Evolutionary conservation across 2,797 vertebrate species (phyloP).

Genomic region (Astyanax mexicanus): DNA sequence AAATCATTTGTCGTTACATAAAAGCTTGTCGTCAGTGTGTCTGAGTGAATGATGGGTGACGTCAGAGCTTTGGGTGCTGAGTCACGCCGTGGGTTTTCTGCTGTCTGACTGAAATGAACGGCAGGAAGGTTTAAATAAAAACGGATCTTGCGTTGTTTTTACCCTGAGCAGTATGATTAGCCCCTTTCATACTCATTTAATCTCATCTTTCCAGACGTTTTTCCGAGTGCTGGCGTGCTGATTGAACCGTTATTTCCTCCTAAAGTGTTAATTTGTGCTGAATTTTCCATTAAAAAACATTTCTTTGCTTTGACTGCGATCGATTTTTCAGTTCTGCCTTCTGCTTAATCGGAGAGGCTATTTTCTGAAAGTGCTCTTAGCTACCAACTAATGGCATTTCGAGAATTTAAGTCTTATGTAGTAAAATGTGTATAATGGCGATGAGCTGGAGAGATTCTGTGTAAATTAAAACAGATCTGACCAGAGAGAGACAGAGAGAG

Average conservation of each 20-base stretch:
- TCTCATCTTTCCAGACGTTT: neutral
- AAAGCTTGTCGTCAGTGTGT: neutral
- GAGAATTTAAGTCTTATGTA: slow-evolving; percentile 13
- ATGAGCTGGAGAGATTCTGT: slow-evolving; percentile 44
- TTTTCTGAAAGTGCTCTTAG: slow-evolving; percentile 28
- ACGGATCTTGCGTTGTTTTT: neutral
- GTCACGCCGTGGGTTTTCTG: neutral
- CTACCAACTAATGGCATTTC: slow-evolving; percentile 34
- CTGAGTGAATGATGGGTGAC: neutral
- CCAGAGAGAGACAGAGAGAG: too few relatives aligned
- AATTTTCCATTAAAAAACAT: slow-evolving; percentile 5
- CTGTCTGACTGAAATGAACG: neutral
- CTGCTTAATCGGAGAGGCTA: slow-evolving; percentile 23
- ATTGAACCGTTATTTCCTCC: neutral
- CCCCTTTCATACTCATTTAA: neutral
- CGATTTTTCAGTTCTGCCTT: slow-evolving; percentile 1
- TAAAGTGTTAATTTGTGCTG: slow-evolving; percentile 17
- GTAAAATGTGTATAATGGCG: slow-evolving; percentile 36
- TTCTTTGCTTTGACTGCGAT: slow-evolving; percentile 1
- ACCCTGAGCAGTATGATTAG: neutral
- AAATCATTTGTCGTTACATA: too few relatives aligned
- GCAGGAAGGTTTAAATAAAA: neutral
- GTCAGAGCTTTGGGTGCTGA: neutral
- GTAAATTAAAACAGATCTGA: slow-evolving; percentile 36
- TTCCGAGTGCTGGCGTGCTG: neutral